These are phyloP conservation scores for Drosophila paranaensis DNA, from an alignment of 2,888 invertebrate species.

Conservation along the genomic window DNA sequence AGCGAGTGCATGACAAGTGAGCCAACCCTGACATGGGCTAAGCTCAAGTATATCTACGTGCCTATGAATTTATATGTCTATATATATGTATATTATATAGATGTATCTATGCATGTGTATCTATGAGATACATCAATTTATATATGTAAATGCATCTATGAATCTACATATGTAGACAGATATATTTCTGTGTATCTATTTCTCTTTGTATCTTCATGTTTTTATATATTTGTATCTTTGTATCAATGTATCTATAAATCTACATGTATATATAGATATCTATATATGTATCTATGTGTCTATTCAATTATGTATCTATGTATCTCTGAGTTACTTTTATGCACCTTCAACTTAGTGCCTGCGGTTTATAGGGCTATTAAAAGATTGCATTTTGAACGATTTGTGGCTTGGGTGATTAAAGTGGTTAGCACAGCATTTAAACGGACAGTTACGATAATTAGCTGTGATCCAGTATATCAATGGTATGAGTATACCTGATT, in stretches of 20 bases:
- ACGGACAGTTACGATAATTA: constrained; percentile 23
- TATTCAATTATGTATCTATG: not conserved
- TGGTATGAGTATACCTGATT: not conserved
- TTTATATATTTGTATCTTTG: constrained; percentile 1
- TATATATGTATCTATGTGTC: constrained; percentile 1
- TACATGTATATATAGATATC: not conserved
- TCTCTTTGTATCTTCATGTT: not conserved
- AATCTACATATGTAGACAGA: not conserved
- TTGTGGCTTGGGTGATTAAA: constrained; percentile 25
- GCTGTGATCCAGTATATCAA: constrained; percentile 5
- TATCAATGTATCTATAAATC: not conserved
- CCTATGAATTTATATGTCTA: not conserved
- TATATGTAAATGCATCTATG: not conserved
- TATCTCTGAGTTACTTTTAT: constrained; percentile 21
- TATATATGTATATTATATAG: not conserved
- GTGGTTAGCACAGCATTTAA: constrained; percentile 11
- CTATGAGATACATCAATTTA: not conserved
- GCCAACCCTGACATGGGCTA: constrained; percentile 33
- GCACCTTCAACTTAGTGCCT: constrained; percentile 14
- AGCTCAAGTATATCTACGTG: constrained; percentile 4
- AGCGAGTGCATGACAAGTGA: constrained; percentile 42
- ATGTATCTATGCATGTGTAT: not conserved
- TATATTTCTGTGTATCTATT: not conserved
- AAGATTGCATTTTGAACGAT: constrained; percentile 23
- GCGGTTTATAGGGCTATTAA: constrained; percentile 48